Evolutionary conservation across 2,888 invertebrate genomes (phyloP).

Genomic region (Eilema griseolum): DNA sequence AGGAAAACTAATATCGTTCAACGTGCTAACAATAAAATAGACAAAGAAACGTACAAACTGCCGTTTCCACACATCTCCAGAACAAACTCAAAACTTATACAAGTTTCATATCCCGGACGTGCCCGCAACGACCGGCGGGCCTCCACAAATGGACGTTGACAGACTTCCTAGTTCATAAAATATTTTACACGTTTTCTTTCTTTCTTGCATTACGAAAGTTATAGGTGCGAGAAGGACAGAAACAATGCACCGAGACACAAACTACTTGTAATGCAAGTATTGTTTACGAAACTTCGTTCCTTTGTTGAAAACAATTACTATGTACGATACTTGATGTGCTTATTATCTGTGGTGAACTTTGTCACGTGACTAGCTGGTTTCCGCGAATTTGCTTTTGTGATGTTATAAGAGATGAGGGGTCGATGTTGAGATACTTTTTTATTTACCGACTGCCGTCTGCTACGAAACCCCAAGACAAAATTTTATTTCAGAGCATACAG

Average conservation of each 20-base stretch:
- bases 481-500: too few relatives aligned
- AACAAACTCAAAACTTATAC: slow-evolving; percentile 42
- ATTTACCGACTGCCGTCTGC: too few relatives aligned
- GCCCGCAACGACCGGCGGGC: slow-evolving; percentile 43
- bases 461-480: too few relatives aligned
- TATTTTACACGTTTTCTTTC: slow-evolving; percentile 30
- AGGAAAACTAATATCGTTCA: too few relatives aligned
- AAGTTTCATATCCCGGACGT: slow-evolving; percentile 51
- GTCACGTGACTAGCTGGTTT: neutral
- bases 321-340: slow-evolving; percentile 6
- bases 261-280: slow-evolving; percentile 48
- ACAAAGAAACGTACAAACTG: slow-evolving; percentile 20
- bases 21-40: neutral
- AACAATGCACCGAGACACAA: slow-evolving; percentile 19
- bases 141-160: slow-evolving; percentile 63
- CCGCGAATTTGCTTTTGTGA: neutral
- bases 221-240: slow-evolving; percentile 9
- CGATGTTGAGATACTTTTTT: too few relatives aligned
- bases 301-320: slow-evolving; percentile 37
- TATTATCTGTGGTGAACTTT: slow-evolving; percentile 5
- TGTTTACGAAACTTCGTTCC: slow-evolving; percentile 45
- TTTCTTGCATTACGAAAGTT: slow-evolving; percentile 24
- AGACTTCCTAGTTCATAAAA: slow-evolving; percentile 55
- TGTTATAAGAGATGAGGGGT: neutral
- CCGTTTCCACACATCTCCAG: slow-evolving; percentile 24